A percentile compares a stretch with the other conserved stretches of the same genome.
Conservation (phyloP, 2,888 invertebrate species). For the Junonia oenone region DNA sequence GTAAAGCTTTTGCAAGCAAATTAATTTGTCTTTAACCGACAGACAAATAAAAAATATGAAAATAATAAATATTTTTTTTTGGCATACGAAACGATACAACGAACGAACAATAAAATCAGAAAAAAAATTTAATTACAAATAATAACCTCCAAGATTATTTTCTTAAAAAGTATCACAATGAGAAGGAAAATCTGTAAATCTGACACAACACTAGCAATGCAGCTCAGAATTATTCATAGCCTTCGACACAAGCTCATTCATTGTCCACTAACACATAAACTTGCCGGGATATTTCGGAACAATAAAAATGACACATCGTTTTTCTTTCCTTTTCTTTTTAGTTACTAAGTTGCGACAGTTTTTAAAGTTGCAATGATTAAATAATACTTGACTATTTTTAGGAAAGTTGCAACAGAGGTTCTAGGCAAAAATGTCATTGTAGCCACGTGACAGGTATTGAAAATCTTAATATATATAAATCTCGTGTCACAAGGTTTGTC, state of each 20-base stretch:
- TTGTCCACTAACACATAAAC: conserved; percentile 42
- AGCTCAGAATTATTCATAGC: conserved; percentile 58
- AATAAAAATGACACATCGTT: conserved; percentile 53
- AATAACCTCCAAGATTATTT: background rate
- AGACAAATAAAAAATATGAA: too few relatives aligned
- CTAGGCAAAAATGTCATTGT: too few relatives aligned
- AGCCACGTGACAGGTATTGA: too few relatives aligned
- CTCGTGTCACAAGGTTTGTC: too few relatives aligned
- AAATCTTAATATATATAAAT: too few relatives aligned
- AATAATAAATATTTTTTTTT: too few relatives aligned
- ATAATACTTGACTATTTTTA: background rate
- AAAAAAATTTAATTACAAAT: background rate
- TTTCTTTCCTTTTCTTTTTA: background rate
- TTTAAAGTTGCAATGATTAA: too few relatives aligned
- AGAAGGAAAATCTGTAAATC: background rate
- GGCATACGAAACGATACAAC: too few relatives aligned
- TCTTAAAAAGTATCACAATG: background rate
- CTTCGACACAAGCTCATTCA: too few relatives aligned
- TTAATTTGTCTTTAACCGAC: too few relatives aligned
- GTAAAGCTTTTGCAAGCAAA: too few relatives aligned
- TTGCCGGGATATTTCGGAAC: conserved; percentile 39
- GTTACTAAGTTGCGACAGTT: background rate
- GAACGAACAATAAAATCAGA: background rate
- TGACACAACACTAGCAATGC: conserved; percentile 35
- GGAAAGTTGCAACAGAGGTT: too few relatives aligned